These are phyloP conservation scores for Drosophila busckii DNA, from an alignment of 1,140 invertebrate species.

Conservation along the genomic window DNA sequence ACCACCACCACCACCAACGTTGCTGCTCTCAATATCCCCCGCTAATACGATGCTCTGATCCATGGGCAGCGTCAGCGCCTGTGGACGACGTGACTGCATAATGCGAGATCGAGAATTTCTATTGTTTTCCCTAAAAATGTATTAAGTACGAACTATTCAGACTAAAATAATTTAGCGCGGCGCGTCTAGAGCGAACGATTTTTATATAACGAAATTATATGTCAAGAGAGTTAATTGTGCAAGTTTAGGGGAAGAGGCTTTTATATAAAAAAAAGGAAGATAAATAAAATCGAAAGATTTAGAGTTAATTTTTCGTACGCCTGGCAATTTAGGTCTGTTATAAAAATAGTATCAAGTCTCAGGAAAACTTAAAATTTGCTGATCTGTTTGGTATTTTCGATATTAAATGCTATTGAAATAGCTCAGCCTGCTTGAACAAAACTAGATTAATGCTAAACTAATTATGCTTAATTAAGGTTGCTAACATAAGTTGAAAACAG, in stretches of 20 bases:
- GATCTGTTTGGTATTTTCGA: constrained; percentile 7
- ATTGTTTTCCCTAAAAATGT: background rate
- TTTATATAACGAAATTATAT: constrained; percentile 15
- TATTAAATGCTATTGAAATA: constrained; percentile 20
- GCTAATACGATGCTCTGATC: constrained; percentile 5
- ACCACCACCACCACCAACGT: background rate
- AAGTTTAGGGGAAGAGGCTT: background rate
- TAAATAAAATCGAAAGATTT: constrained; percentile 23
- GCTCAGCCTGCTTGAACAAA: constrained; percentile 18
- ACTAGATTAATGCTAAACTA: background rate
- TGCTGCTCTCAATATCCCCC: background rate
- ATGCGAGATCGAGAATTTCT: background rate
- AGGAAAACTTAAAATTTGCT: constrained; percentile 31
- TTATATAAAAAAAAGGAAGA: constrained; percentile 21
- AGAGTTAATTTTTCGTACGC: constrained; percentile 27
- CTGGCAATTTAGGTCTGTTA: constrained; percentile 47
- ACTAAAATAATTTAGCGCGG: constrained; percentile 16
- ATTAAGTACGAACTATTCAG: constrained; percentile 3
- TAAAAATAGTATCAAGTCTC: constrained; percentile 26
- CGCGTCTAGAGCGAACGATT: constrained; percentile 7
- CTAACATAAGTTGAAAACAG: too few relatives aligned
- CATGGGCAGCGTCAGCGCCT: constrained; percentile 4
- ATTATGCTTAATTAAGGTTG: too few relatives aligned
- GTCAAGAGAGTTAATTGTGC: too few relatives aligned
- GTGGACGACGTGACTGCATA: constrained; percentile 33